These are phyloP conservation scores for Gonocerus acuteangulatus DNA, from an alignment of 2,888 invertebrate genomes.

Conservation along the genomic window DNA sequence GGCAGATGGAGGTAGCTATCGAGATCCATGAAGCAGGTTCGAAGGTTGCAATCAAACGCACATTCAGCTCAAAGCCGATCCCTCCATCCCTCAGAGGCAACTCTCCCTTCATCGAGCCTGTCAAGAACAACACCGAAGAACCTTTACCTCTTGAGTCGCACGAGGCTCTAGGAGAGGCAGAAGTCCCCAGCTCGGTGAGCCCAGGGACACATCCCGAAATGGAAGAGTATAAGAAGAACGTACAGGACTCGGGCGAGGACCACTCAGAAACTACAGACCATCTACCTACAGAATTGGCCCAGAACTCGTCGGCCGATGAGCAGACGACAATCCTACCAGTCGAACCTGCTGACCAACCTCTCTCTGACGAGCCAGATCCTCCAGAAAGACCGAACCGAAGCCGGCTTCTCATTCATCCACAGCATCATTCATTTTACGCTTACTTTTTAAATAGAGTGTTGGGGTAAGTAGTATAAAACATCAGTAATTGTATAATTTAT, in stretches of 20 bases:
- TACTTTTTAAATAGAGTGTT: constrained; percentile 51
- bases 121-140: constrained; percentile 34
- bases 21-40: constrained; percentile 10
- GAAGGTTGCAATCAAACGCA: constrained; percentile 8
- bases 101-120: constrained; percentile 35
- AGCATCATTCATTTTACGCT: constrained; percentile 49
- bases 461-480: constrained; percentile 41
- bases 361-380: constrained; percentile 31
- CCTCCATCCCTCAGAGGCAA: constrained; percentile 37
- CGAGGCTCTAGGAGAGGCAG: constrained; percentile 36
- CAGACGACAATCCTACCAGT: constrained; percentile 5
- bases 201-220: constrained; percentile 28
- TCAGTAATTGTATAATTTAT: constrained; percentile 17
- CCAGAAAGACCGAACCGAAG: constrained; percentile 47
- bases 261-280: constrained; percentile 9
- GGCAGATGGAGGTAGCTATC: constrained; percentile 13
- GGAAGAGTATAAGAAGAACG: constrained; percentile 32
- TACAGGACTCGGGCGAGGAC: constrained; percentile 27
- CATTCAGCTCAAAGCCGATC: constrained; percentile 35
- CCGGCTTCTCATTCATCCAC: constrained; percentile 46
- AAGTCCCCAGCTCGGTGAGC: constrained; percentile 27
- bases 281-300: neutral
- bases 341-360: constrained; percentile 3
- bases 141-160: constrained; percentile 35
- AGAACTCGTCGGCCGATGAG: constrained; percentile 1